Conservation (phyloP, 92 coral and sea anemone genomes). For the Porites rus region DNA sequence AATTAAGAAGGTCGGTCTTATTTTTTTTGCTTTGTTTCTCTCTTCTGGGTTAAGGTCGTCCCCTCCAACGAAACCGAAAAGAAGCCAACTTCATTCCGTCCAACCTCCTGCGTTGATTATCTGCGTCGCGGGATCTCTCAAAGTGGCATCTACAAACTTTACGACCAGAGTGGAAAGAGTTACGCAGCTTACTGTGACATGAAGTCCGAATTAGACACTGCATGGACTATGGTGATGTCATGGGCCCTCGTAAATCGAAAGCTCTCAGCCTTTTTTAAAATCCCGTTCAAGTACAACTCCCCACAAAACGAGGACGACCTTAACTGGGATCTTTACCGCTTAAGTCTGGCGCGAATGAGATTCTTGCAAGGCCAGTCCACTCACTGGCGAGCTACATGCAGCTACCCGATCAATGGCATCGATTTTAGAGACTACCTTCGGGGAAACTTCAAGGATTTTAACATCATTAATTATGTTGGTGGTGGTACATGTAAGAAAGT, state of each 20-base stretch:
- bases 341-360: background rate
- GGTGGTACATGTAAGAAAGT: background rate
- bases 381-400: background rate
- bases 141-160: background rate
- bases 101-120: background rate
- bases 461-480: background rate
- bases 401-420: background rate
- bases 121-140: background rate
- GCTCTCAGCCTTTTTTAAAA: background rate
- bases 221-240: background rate
- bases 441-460: background rate
- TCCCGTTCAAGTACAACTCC: background rate
- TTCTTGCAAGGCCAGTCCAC: background rate
- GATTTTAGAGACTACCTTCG: background rate
- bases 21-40: too few relatives aligned
- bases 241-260: background rate
- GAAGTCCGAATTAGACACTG: background rate
- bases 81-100: background rate
- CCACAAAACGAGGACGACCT: background rate
- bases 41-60: background rate
- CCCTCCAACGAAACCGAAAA: background rate
- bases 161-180: background rate
- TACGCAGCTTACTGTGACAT: background rate
- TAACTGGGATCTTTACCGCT: background rate
- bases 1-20: too few relatives aligned